Conservation (phyloP, 1,140 invertebrate species). For the Hylaeus anthracinus region DNA sequence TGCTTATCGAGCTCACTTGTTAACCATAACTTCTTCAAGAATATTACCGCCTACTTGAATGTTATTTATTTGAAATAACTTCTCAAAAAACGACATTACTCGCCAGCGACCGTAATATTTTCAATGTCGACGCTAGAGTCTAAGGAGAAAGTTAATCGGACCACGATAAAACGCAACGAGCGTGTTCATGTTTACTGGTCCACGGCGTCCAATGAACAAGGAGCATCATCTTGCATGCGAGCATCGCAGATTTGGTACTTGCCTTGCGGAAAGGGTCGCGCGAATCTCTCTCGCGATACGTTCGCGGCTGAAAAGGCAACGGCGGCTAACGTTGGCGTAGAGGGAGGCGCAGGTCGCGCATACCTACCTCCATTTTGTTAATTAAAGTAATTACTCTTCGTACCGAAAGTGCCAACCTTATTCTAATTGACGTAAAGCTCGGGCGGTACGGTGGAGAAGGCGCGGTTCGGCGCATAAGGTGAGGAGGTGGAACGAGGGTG, state of each 20-base stretch:
- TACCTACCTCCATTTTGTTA: slow-evolving; percentile 81
- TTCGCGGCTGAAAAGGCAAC: slow-evolving; percentile 55
- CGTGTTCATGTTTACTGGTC: not conserved
- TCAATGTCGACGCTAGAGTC: not conserved
- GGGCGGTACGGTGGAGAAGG: slow-evolving; percentile 67
- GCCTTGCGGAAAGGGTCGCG: slow-evolving; percentile 67
- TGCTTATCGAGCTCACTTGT: too few species aligned
- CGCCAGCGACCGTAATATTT: not conserved
- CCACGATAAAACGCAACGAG: not conserved
- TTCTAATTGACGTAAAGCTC: slow-evolving; percentile 82
- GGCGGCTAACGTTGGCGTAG: slow-evolving; percentile 55
- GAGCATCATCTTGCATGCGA: slow-evolving; percentile 41
- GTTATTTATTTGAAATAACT: not conserved
- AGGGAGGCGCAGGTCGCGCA: slow-evolving; percentile 65
- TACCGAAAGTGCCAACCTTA: slow-evolving; percentile 82
- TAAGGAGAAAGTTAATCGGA: not conserved
- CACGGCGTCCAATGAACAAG: slow-evolving; percentile 4
- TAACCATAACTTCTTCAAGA: too few species aligned
- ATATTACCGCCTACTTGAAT: too few species aligned
- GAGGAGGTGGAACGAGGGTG: slow-evolving; percentile 46
- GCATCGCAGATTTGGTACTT: slow-evolving; percentile 59
- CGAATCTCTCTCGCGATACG: slow-evolving; percentile 63
- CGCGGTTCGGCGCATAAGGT: slow-evolving; percentile 61
- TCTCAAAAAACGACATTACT: not conserved
- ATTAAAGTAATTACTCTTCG: slow-evolving; percentile 83